phyloP scores from a whole-genome alignment of 1,140 invertebrate species.

The Pseudomyrmex gracilis region DNA sequence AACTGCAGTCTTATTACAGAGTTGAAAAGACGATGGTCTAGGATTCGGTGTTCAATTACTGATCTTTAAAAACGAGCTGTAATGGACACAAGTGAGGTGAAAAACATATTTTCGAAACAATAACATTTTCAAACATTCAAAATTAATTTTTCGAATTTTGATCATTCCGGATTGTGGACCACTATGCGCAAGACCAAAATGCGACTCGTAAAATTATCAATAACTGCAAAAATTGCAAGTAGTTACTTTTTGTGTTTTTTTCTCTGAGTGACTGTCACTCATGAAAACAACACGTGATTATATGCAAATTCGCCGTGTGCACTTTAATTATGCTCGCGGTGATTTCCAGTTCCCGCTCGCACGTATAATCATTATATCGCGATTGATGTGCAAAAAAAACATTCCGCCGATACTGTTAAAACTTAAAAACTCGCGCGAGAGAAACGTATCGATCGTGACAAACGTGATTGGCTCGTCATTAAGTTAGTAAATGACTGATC shows the following conservation, averaged over 20 bases:
- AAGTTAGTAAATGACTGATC: conserved; percentile 49
- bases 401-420: background rate
- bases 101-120: too few species aligned
- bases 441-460: too few species aligned
- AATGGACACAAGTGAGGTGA: too few species aligned
- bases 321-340: conserved; percentile 9
- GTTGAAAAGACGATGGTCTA: too few species aligned
- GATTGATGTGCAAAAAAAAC: conserved; percentile 5
- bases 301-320: background rate
- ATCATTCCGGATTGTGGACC: too few species aligned
- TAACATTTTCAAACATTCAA: too few species aligned
- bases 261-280: background rate
- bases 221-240: background rate
- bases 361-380: conserved; percentile 12
- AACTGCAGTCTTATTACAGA: too few species aligned
- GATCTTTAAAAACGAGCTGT: too few species aligned
- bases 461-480: conserved; percentile 41
- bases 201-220: background rate
- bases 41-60: too few species aligned
- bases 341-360: conserved; percentile 19
- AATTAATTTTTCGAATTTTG: too few species aligned
- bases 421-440: background rate
- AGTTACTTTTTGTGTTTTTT: background rate
- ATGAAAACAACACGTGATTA: conserved; percentile 36
- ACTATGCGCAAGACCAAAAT: background rate